Conservation (phyloP, 2,888 invertebrate genomes). For the Pseudolycoriella hygida region DNA sequence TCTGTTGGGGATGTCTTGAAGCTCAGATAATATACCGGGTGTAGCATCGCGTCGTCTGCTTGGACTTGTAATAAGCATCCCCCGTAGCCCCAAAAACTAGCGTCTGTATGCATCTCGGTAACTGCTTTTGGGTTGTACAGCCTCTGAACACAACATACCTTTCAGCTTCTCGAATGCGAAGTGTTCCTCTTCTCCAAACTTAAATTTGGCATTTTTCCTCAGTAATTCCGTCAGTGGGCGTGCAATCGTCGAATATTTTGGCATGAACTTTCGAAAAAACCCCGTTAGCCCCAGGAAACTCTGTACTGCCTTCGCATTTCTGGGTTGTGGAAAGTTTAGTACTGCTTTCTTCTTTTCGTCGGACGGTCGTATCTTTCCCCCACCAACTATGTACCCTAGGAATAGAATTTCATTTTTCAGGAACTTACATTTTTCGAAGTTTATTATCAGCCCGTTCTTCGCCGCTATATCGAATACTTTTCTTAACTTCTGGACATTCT, state of each 20-base stretch:
- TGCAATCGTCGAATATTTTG: slow-evolving; percentile 8
- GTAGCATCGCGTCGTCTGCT: background rate
- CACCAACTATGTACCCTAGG: slow-evolving; percentile 15
- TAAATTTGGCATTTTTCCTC: slow-evolving; percentile 5
- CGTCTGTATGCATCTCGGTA: background rate
- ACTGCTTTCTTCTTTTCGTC: slow-evolving; percentile 12
- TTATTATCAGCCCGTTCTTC: slow-evolving; percentile 11
- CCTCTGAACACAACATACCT: background rate
- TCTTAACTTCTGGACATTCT: slow-evolving; percentile 11
- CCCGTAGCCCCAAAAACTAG: background rate
- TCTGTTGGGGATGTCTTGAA: background rate
- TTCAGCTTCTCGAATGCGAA: background rate
- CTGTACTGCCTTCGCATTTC: slow-evolving; percentile 12
- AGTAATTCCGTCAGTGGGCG: slow-evolving; percentile 8
- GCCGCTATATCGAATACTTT: background rate
- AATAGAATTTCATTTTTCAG: slow-evolving; percentile 14
- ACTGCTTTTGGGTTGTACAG: background rate
- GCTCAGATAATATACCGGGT: background rate
- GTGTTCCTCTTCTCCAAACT: background rate
- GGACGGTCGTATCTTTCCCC: slow-evolving; percentile 13
- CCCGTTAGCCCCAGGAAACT: slow-evolving; percentile 8
- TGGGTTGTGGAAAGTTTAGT: slow-evolving; percentile 9
- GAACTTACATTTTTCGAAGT: slow-evolving; percentile 15
- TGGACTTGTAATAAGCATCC: background rate
- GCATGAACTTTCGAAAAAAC: slow-evolving; percentile 9